Base-by-base conservation (phyloP, 2,113 vertebrate species). In the Conger conger region DNA sequence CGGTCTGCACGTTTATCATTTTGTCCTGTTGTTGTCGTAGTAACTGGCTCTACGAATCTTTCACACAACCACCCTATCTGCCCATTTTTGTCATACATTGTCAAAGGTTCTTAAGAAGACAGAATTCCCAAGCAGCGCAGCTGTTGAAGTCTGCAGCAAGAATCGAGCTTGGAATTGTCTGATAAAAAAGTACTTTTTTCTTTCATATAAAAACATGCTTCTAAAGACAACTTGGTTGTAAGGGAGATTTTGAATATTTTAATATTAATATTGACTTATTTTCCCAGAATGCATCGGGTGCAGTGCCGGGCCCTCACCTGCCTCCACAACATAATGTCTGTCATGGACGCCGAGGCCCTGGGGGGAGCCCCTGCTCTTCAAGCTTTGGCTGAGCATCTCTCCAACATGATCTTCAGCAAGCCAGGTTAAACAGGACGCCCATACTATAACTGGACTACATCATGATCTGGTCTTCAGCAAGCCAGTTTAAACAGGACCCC, bases 231-330 rank as follows among this genome's bases (percentile, higher is more conserved):
- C 4, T 42, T 42, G 40, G 40, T 42, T 42, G 40, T 42, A 42
- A 42, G 40, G 40, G 40, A 42, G 40, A 42, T n/a, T n/a, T n/a
- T n/a, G n/a, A n/a, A n/a, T n/a, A n/a, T n/a, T n/a, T n/a, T n/a
- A 42, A 9, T 42, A 42, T 42, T 42, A 42, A 42, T 42, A 42
- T 42, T 42, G 5, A 53, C 23, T 80, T 79, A 82, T 83, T 76
- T 88, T 33, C 89, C 57, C 89, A 99, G 98, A 83, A 95, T 99
- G 94, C 94, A 92, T 76, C 94, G 94, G 0, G 92, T 99, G 8
- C 98, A 99, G 90, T 97, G 95, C 42, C 94, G 98, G 87, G 98
- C 98, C 2, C 93, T 99, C 82, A 96, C 96, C 0, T 99, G 98
- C 87, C 96, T 99, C 54, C 97, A 99, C 60, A 99, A 96, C 87